A percentile compares a stretch with the other conserved stretches of the same genome.
Conservation (phyloP, 2,113 vertebrate species). For the Rallus limicola region DNA sequence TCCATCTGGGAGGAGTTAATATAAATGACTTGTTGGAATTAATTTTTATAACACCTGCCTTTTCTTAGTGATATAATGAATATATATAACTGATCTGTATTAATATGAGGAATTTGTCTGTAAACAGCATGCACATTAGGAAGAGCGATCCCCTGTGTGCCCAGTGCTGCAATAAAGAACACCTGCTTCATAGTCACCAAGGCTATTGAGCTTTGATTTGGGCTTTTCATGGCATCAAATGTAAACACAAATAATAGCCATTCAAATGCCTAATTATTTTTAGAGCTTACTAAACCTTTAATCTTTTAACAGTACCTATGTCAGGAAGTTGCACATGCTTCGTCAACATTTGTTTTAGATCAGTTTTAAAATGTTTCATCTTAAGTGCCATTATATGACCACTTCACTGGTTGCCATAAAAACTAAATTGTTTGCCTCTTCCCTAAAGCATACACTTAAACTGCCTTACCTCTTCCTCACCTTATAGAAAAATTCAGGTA, state of each 20-base stretch:
- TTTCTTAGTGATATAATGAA: too few relatives aligned
- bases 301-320: not conserved
- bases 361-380: not conserved
- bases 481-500: not conserved
- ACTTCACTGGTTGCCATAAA: not conserved
- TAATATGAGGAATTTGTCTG: too few relatives aligned
- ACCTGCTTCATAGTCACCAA: too few relatives aligned
- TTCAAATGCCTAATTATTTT: not conserved
- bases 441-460: not conserved
- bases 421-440: not conserved
- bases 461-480: not conserved
- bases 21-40: too few relatives aligned
- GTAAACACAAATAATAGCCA: not conserved
- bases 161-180: too few relatives aligned
- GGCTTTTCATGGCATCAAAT: too few relatives aligned
- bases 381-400: not conserved
- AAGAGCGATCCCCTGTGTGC: too few relatives aligned
- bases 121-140: too few relatives aligned
- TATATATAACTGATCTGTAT: too few relatives aligned
- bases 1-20: too few relatives aligned
- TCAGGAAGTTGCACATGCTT: not conserved
- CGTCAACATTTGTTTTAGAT: not conserved
- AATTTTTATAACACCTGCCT: too few relatives aligned
- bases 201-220: too few relatives aligned
- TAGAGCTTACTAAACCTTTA: not conserved